Evolutionary conservation across 2,797 vertebrate species (phyloP), one percentile per base, ranked within the genome.

Genomic region (Bradypodion ventrale): DNA sequence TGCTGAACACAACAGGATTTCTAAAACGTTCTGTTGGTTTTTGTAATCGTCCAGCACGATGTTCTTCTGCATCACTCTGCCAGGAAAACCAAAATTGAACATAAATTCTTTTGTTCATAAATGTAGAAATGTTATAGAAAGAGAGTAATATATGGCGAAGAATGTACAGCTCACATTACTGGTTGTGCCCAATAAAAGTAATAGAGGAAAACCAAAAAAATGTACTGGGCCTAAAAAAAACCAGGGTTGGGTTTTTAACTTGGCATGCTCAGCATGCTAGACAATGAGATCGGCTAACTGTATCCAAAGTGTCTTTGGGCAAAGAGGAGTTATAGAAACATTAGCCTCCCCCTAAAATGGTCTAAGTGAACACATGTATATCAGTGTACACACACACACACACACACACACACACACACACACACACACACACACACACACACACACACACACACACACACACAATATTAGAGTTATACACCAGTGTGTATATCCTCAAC

Each of bases 1-100:
- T 99, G 96, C 95, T 97, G 95, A 99, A 99, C 88, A 98, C 97
- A 40, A 99, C 98, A 0, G 98, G 98, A 95, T 96, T 98, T 85
- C 97, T 97, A 93, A 99, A 95, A 91, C 96, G 95, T 92, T 99
- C 98, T 5, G 97, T 95, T 21, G 97, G 96, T 94, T 97, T 97
- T 92, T 97, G 97, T 90, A 97, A 95, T 73, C 96, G 96, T 95
- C 99, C 98, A 42, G 97, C 96, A 86, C 95, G 97, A 90, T 97
- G 86, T 90, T 98, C 97, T 91, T 98, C 98, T n/a, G 96, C 94
- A 80, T 97, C 97, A 94, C 97, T 97, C 98, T 99, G 96, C 89
- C 95, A 86, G 87, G 85, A 21, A 93, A 93, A 86, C 8, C 93
- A 93, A 88, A 90, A 70, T 9, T 49, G 89, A 84, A 89, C 84